Evolutionary conservation across 2,113 vertebrate species (phyloP), one percentile per base, ranked within the genome.

Genomic region (Brachionichthys hirsutus): DNA sequence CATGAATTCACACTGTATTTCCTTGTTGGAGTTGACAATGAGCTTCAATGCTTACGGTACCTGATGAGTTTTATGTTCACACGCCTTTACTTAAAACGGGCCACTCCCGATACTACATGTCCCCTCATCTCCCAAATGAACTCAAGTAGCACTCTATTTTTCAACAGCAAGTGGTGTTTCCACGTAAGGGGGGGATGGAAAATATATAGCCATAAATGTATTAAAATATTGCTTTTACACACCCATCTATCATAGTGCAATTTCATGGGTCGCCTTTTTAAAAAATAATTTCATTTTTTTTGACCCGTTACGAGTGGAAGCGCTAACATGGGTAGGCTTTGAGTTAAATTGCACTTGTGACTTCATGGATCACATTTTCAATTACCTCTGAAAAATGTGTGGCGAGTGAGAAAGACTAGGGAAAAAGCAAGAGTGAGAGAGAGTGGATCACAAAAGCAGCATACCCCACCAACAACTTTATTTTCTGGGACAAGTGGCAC

Each of bases 221-320:
- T 94, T 95, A 93, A 94, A 94, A 94, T 94, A 93, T 93, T 93
- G 91, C 93, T 92, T 95, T 95, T 93, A 87, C 89, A 92, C 89
- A n/a, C 89, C 88, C 92, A 95, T 95, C 91, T 91, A 92, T 95
- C 94, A 94, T 88, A 88, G 92, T 88, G 88, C 90, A 94, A 94
- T 95, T 95, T 95, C 92, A 94, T 92, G 89, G 83, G 91, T 87
- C 85, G 67, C 78, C 91, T 93, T 93, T 93, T 93, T 87, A 94
- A 94, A 95, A 94, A 95, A 93, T 91, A 92, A 94, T 94, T 94
- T 92, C 84, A 81, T 91, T 89, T 88, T 89, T 88, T 93, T 90
- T 95, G 93, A 96, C 94, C 92, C 94, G 92, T 93, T 93, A 73
- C 80, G 91, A 92, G 81, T 91, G 89, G 85, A 87, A 76, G 89